Percentiles rank a stretch among this genome's conserved stretches.
phyloP scores from a whole-genome alignment of 2,797 vertebrate species.

The Pseudochromis fuscus region DNA sequence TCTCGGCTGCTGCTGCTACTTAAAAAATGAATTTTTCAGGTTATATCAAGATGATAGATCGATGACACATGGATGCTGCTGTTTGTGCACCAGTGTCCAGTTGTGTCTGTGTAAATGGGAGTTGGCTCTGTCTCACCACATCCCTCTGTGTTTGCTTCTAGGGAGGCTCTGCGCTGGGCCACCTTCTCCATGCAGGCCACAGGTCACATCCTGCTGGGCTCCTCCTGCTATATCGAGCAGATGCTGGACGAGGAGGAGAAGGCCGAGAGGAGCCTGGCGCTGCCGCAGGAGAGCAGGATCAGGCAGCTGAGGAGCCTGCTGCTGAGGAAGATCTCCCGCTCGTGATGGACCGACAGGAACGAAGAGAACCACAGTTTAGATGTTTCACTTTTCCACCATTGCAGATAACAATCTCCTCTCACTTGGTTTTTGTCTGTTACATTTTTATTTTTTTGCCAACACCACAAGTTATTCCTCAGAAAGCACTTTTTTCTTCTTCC shows the following conservation, averaged over 20 bases:
- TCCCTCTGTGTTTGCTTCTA: conserved; percentile 57
- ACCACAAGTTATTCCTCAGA: conserved; percentile 22
- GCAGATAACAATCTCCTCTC: conserved; percentile 1
- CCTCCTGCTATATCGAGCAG: conserved; percentile 93
- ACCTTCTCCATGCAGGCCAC: conserved; percentile 93
- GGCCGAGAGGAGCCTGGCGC: conserved; percentile 61
- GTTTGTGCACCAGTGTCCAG: not conserved
- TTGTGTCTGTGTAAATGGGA: not conserved
- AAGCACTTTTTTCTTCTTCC: conserved; percentile 61
- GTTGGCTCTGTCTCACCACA: not conserved
- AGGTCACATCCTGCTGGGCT: conserved; percentile 92
- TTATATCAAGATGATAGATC: not conserved
- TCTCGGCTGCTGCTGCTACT: not conserved
- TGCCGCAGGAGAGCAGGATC: conserved; percentile 70
- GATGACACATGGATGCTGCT: not conserved
- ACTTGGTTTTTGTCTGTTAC: conserved; percentile 57
- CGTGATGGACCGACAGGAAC: conserved; percentile 29
- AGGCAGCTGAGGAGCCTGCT: conserved; percentile 76
- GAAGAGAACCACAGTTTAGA: conserved; percentile 12
- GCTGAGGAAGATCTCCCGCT: conserved; percentile 63
- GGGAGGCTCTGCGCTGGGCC: conserved; percentile 92
- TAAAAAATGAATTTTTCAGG: not conserved
- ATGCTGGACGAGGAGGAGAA: conserved; percentile 89
- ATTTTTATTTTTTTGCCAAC: conserved; percentile 28
- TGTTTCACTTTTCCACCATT: conserved; percentile 18